Percentiles rank a stretch among this genome's conserved stretches.
These are phyloP conservation scores for Synergus japonicus DNA, from an alignment of 2,888 invertebrate species.

Conservation along the genomic window DNA sequence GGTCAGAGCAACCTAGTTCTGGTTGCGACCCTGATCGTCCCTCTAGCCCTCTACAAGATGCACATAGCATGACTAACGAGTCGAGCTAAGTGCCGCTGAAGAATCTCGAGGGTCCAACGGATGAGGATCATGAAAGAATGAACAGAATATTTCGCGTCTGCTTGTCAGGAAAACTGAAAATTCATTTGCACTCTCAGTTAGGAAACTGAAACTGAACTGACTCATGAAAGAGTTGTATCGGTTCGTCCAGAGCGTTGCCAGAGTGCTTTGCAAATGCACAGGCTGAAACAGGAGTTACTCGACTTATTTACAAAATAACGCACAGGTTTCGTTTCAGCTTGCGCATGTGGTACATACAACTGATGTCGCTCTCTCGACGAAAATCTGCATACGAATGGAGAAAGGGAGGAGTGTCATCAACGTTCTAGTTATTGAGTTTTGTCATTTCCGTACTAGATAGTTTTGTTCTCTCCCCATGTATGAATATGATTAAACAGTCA, in stretches of 20 bases:
- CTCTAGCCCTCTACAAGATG: slow-evolving; percentile 57
- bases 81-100: slow-evolving; percentile 69
- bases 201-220: slow-evolving; percentile 1
- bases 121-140: slow-evolving; percentile 51
- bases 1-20: slow-evolving; percentile 43
- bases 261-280: slow-evolving; percentile 26
- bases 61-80: slow-evolving; percentile 73
- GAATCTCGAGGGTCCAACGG: slow-evolving; percentile 62
- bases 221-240: slow-evolving; percentile 19
- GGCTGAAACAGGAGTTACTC: slow-evolving; percentile 32
- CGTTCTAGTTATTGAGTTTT: slow-evolving; percentile 35
- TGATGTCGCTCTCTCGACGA: slow-evolving; percentile 18
- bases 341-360: slow-evolving; percentile 33
- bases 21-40: slow-evolving; percentile 40
- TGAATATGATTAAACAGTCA: slow-evolving; percentile 36
- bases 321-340: slow-evolving; percentile 14
- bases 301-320: slow-evolving; percentile 38
- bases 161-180: not conserved
- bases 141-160: slow-evolving; percentile 49
- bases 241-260: not conserved
- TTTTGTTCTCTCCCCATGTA: slow-evolving; percentile 27
- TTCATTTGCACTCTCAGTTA: slow-evolving; percentile 9
- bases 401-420: slow-evolving; percentile 28
- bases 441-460: slow-evolving; percentile 37
- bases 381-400: slow-evolving; percentile 18